A percentile compares a stretch with the other conserved stretches of the same genome.
Evolutionary conservation across 2,888 invertebrate species (phyloP).

Genomic region (Augochlorella aurata): DNA sequence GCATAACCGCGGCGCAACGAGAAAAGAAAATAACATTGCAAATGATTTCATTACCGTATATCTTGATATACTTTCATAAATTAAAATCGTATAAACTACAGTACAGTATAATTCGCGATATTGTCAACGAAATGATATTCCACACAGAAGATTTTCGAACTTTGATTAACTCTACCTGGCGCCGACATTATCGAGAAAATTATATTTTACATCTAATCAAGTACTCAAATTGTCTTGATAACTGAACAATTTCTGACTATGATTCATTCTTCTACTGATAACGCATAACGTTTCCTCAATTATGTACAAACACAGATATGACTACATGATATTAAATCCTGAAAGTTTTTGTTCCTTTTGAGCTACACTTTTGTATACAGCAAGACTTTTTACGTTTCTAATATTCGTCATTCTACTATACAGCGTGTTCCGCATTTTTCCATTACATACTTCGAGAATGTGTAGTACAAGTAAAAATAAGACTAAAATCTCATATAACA

Average conservation of each 20-base stretch:
- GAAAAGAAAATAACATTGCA: conserved; percentile 14
- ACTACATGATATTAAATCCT: no score
- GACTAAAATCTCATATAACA: no score
- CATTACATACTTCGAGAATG: no score
- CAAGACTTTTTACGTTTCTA: no score
- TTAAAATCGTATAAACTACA: not conserved
- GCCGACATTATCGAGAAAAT: not conserved
- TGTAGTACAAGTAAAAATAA: no score
- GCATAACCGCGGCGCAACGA: conserved; percentile 26
- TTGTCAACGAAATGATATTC: no score
- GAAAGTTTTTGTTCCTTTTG: no score
- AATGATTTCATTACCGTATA: not conserved
- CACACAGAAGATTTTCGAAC: not conserved
- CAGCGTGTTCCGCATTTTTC: no score
- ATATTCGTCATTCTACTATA: no score
- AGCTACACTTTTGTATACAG: no score
- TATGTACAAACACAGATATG: no score
- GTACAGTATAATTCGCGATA: not conserved
- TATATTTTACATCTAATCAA: no score
- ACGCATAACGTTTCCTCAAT: not conserved
- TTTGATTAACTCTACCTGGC: not conserved
- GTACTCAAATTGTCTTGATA: not conserved
- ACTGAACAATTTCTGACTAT: not conserved
- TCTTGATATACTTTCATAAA: not conserved
- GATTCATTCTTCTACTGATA: not conserved